Base-by-base conservation (phyloP, 53 echinoderm and acorn worm genomes). In the Patiria pectinifera region DNA sequence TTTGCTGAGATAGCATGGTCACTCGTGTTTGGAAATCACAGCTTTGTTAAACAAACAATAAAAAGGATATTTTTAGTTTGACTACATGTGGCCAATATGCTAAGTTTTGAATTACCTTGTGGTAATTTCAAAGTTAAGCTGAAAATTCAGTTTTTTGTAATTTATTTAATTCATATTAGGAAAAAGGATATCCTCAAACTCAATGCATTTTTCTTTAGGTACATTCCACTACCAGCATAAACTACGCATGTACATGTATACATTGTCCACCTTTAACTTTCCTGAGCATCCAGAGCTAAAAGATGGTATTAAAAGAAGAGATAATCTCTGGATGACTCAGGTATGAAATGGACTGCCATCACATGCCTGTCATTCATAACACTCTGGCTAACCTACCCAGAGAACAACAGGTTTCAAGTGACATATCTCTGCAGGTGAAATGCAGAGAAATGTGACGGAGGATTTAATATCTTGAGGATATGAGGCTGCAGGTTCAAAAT, bases 401-500 rank as follows among this genome's bases (percentile, higher is more conserved):
- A 62, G 53, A n/a, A 61, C 14, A 19, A 47, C 46, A 80, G 45
- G 86, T 86, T 49, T 86, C 86, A 48, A 48, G 74, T 86, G 74
- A 86, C 86, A 70, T 35, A 35, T 70, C 15, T 71, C 86, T 86
- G 86, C 86, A 86, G 86, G 86, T 86, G 86, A 86, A 74, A 21
- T 14, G 23, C 63, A 43, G 21, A 19, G 66, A 15, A 45, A 85
- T 85, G 69, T 69, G 62, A 83, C 59, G 23, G 26, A 69, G 69
- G 63, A 85, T 62, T 85, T 85, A 85, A 85, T 85, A 63, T 85
- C 63, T 85, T 63, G 45, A 16, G 18, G 85, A 44, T 69, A 11
- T 9, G 69, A 63, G 66, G 83, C 13, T 35, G 21, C 22, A 61
- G 45, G 66, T 26, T 69, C 13, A 45, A 47, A 47, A 78, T 78